phyloP scores from a whole-genome alignment of 2,797 vertebrate genomes.

The Etheostoma perlongum region DNA sequence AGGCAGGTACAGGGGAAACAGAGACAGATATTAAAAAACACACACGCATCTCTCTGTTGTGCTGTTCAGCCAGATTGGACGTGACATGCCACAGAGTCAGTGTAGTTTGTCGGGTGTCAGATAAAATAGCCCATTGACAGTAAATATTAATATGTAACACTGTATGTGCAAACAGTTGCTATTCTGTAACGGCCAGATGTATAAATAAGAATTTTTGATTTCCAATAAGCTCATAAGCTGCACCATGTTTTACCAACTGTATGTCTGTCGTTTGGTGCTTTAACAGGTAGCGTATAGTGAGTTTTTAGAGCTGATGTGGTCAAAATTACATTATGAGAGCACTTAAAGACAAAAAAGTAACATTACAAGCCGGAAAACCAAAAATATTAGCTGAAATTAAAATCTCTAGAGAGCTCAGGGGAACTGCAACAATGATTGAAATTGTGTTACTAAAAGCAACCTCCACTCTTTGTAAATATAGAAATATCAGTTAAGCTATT shows the following conservation, averaged over 20 bases:
- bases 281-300: not conserved
- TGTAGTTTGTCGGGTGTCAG: conserved; percentile 1
- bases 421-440: not conserved
- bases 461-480: not conserved
- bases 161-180: not conserved
- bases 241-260: no score
- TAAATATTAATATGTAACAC: not conserved
- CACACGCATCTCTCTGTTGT: not conserved
- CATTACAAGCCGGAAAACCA: not conserved
- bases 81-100: not conserved
- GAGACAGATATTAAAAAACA: conserved; percentile 1
- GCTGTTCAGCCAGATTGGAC: conserved; percentile 6
- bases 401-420: not conserved
- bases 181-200: no score
- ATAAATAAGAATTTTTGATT: not conserved
- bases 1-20: conserved; percentile 5
- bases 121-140: not conserved
- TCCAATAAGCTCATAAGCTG: not conserved
- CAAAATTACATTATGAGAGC: not conserved
- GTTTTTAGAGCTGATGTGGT: not conserved
- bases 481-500: not conserved
- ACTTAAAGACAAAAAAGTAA: not conserved
- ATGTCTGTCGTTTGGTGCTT: not conserved
- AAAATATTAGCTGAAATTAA: not conserved
- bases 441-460: not conserved